These are phyloP conservation scores for Corythaeola cristata DNA, from an alignment of 2,113 vertebrate genomes.

Conservation along the genomic window DNA sequence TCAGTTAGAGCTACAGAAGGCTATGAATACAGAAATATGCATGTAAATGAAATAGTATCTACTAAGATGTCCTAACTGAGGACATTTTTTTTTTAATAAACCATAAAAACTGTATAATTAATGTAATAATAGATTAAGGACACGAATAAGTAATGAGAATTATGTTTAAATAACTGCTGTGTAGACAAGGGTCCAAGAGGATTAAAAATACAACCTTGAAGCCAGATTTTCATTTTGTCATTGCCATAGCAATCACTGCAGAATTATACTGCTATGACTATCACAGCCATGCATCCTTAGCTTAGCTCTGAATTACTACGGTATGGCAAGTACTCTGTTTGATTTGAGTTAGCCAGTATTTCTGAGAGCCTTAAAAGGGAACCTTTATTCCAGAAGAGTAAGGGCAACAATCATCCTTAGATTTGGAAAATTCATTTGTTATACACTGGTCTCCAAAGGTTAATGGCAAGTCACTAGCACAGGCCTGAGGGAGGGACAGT, in stretches of 20 bases:
- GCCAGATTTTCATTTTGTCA: neutral
- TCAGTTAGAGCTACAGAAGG: conserved; percentile 16
- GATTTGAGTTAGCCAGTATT: neutral
- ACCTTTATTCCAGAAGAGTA: neutral
- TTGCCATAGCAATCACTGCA: neutral
- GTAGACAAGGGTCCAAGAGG: neutral
- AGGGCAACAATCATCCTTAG: neutral
- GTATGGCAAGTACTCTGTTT: neutral
- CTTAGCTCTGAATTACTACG: neutral
- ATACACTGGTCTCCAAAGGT: neutral
- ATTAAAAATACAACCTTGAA: neutral
- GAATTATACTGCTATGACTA: neutral
- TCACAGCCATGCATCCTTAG: neutral
- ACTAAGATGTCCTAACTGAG: neutral
- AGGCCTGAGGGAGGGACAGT: neutral
- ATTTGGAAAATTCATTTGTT: neutral
- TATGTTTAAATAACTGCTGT: conserved; percentile 37
- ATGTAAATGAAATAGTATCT: conserved; percentile 29
- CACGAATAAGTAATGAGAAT: conserved; percentile 10
- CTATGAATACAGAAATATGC: conserved; percentile 51
- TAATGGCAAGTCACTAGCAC: neutral
- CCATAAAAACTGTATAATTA: conserved; percentile 16
- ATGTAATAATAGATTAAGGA: conserved; percentile 38
- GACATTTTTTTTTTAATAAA: neutral
- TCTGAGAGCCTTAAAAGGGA: neutral